phyloP scores from a whole-genome alignment of 1,140 invertebrate species.

The Coenobita brevimanus region DNA sequence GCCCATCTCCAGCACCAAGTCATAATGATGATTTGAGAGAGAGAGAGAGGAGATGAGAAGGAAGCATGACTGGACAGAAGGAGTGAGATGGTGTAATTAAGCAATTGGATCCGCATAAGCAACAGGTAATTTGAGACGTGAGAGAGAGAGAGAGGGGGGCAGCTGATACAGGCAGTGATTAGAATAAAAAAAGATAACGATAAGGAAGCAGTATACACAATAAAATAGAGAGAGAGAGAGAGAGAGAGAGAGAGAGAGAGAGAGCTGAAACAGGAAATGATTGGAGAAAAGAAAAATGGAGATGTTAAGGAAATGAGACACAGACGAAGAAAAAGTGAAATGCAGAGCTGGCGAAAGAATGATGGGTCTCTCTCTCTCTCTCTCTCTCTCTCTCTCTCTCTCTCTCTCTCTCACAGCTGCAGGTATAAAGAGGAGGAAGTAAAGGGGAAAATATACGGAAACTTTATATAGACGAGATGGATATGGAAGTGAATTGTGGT shows the following conservation, averaged over 20 bases:
- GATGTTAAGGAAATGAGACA: not conserved
- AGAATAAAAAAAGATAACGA: too few species aligned
- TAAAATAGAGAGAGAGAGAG: too few species aligned
- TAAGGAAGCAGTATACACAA: too few species aligned
- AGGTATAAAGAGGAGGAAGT: not conserved
- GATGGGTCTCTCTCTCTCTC: too few species aligned
- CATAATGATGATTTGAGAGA: too few species aligned
- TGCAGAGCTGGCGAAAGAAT: not conserved
- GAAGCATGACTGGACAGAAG: not conserved
- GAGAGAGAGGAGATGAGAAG: not conserved
- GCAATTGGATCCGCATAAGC: not conserved
- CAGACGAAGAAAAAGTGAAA: not conserved
- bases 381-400: constrained; percentile 9
- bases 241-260: not conserved
- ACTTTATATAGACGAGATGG: not conserved
- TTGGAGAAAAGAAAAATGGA: not conserved
- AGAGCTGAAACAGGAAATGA: too few species aligned
- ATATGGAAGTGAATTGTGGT: not conserved
- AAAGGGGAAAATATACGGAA: not conserved
- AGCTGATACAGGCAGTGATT: too few species aligned
- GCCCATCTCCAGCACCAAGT: too few species aligned
- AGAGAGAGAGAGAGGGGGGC: not conserved
- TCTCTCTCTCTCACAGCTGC: not conserved
- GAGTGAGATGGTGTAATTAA: not conserved
- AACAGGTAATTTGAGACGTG: too few species aligned